Evolutionary conservation across 1,140 invertebrate genomes (phyloP).

Genomic region (Magallana angulata): DNA sequence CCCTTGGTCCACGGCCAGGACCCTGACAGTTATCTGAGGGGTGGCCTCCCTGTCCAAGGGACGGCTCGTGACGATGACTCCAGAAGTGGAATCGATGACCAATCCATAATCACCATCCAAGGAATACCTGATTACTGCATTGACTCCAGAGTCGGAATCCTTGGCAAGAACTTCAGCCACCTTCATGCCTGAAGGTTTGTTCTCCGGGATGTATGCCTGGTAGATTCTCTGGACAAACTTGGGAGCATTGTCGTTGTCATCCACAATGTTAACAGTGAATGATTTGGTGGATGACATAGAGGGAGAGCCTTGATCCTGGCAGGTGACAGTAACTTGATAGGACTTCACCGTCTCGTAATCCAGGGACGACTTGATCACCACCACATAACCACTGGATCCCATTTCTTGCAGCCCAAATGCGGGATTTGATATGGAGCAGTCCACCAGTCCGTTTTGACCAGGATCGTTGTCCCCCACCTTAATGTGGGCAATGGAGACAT

Average conservation of each 20-base stretch:
- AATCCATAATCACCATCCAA: slow-evolving; percentile 84
- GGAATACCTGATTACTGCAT: slow-evolving; percentile 96
- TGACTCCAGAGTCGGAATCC: slow-evolving; percentile 94
- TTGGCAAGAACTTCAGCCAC: slow-evolving; percentile 94
- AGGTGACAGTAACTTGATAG: slow-evolving; percentile 94
- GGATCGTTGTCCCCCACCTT: slow-evolving; percentile 69
- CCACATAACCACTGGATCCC: slow-evolving; percentile 60
- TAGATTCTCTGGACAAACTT: slow-evolving; percentile 94
- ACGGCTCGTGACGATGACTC: slow-evolving; percentile 89
- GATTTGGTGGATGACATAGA: slow-evolving; percentile 90
- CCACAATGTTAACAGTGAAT: slow-evolving; percentile 93
- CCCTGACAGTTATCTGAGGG: slow-evolving; percentile 90
- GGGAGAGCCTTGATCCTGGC: slow-evolving; percentile 94
- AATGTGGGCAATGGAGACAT: slow-evolving; percentile 70
- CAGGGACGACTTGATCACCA: slow-evolving; percentile 91
- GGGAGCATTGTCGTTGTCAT: slow-evolving; percentile 97
- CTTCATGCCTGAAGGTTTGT: slow-evolving; percentile 93
- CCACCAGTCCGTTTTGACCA: slow-evolving; percentile 67
- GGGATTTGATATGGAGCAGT: slow-evolving; percentile 60
- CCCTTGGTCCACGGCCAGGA: slow-evolving; percentile 94
- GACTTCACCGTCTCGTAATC: slow-evolving; percentile 91
- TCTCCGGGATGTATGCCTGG: slow-evolving; percentile 91
- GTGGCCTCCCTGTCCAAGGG: slow-evolving; percentile 95
- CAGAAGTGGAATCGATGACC: slow-evolving; percentile 90
- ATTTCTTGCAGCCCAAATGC: slow-evolving; percentile 64